Evolutionary conservation across 2,888 invertebrate genomes (phyloP), one percentile per base, ranked within the genome.

Genomic region (Chrysopilus asiliformis): DNA sequence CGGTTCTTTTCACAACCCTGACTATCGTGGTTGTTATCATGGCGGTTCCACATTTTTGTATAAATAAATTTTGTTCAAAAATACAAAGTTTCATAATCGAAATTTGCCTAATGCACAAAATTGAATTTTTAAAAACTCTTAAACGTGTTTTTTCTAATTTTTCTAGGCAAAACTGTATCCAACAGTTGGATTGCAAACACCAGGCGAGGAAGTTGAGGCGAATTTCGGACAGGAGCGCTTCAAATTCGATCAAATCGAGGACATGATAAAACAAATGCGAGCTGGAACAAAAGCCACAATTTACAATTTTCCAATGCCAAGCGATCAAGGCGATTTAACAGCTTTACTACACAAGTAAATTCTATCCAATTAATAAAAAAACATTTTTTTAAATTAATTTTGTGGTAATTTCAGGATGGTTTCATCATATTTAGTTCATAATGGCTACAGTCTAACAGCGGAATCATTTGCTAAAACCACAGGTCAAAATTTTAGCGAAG

Each of bases 191-290:
- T 74, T 98, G 40, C 98, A 98, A 68, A 97, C 95, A 25, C 93
- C 95, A 7, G 95, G 95, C 32, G 97, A 97, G 70, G 84, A 94
- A 45, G 89, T 95, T 36, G 94, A 95, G 66, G 94, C 94, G 3
- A 98, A 99, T 71, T 98, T 99, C 65, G 98, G 98, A 1, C 93
- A 94, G 64, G 78, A 80, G 53, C 94, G 94, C 13, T 98, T 99
- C 67, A 79, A 90, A 56, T 99, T 91, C 68, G 93, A 98, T 67
- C 56, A 61, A 52, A 91, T 98, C 51, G 86, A 90, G 63, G 91
- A 93, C 58, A 93, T 95, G 82, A 80, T 95, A 72, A 77, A 82
- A 53, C 93, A 93, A 66, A 72, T 93, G 64, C 74, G 83, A 53
- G 76, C 79, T 47, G 76, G 84, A 57, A 89, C 87, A 17, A 74